Base-by-base conservation (phyloP, 2,797 vertebrate species). In the Lepilemur ruficaudatus region DNA sequence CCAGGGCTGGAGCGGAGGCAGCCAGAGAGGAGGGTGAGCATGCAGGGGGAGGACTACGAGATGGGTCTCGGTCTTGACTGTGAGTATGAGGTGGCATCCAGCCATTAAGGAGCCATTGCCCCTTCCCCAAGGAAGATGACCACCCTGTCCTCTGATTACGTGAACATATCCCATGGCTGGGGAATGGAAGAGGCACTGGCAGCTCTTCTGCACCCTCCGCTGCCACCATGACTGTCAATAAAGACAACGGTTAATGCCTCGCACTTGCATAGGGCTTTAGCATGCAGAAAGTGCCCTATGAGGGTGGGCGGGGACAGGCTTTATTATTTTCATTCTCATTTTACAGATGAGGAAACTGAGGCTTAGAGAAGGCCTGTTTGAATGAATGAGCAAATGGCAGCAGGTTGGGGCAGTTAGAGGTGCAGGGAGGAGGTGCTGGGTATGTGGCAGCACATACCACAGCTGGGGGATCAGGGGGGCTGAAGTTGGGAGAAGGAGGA, bases 321-420 rank as follows among this genome's bases (percentile, higher is more conserved):
- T 35, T 5, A 5, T 41, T 50, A 14, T 88, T 63, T 87, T 80
- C 79, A 69, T 15, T 30, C 38, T 59, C 13, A 5, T 79, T 79
- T 69, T 75, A 38, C 85, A 86, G 52, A 76, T 23, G 86, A 55
- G 80, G 48, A 96, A 43, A 61, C 73, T 43, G 87, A 97, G 91
- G 35, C 38, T 72, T 55, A 5, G 87, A 32, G 70, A 63, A 23
- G 38, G 23, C 41, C 43, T 65, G 46, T 46, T 57, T 30, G 63
- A 46, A 6, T 12, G 20, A 55, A 69, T 10, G 41, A 41, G 65
- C 72, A 43, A 46, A 79, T 8, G 14, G 41, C 50, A 18, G 69
- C 12, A n/a, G n/a, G 20, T 10, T 38, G 11, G 17, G 80, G 50
- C 50, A 10, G n/a, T 38, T 4, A 1, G 67, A 12, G 63, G 63